Base-by-base conservation (phyloP, 2,797 vertebrate species). In the Philypnodon macrostomus region DNA sequence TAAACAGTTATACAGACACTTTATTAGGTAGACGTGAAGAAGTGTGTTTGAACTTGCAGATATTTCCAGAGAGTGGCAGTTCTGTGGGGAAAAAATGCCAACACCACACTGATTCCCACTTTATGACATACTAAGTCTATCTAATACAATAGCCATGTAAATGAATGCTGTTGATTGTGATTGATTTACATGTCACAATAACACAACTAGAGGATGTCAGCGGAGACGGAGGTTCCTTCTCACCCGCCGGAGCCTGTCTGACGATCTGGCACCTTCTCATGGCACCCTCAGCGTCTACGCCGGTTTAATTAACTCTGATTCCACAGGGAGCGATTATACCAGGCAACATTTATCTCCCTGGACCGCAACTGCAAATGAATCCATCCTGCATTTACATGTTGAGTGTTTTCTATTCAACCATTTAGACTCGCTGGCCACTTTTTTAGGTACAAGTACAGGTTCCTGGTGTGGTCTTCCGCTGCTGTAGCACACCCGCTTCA, bases 251-350 rank as follows among this genome's bases (percentile, higher is more conserved):
- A 54, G 62, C 75, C 61, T 68, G 60, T 53, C 49, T 58, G 71
- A 14, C 33, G n/a, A 35, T 79, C 75, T 84, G 66, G 59, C 79
- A 77, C 76, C 61, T 70, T 69, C 66, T 65, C 61, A 53, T 71
- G 29, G 53, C 83, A 84, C 71, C 74, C 79, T 71, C 67, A 64
- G 72, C 74, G 71, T 63, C 69, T 75, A 70, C 79, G 74, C 77
- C 70, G 75, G 75, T 85, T 81, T 85, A 84, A 87, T 87, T 83
- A 83, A 39, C 74, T 67, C 77, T 48, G 42, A 53, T 75, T 76
- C 83, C 67, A 75, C 55, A 16, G 75, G 85, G 70, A 83, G 61
- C 82, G 83, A 88, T 88, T 87, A 86, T 51, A 68, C 76, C 67
- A 61, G 67, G 70, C 63, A 82, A 74, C 69, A 76, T 68, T 79